These are phyloP conservation scores for Periphyllus acericola DNA, from an alignment of 2,888 invertebrate species.

Conservation along the genomic window DNA sequence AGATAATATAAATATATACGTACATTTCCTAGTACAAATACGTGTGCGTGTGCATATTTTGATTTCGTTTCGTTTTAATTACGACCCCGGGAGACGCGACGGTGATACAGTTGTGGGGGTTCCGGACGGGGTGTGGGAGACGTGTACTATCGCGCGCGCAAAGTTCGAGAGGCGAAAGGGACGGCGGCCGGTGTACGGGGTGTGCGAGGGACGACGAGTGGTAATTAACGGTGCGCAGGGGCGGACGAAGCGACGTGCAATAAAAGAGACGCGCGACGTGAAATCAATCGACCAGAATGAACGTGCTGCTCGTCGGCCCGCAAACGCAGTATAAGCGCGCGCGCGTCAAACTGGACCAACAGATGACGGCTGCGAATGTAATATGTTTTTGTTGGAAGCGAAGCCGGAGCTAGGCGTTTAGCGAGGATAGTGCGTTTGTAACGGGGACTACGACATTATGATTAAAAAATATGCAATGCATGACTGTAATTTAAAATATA, in stretches of 20 bases:
- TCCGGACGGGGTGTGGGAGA: not conserved
- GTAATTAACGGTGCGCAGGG: not conserved
- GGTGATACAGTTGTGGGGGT: not conserved
- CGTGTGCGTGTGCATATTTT: not conserved
- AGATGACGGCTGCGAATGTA: not conserved
- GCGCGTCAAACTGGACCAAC: not conserved
- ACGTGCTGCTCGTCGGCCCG: not conserved
- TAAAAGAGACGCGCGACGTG: not conserved
- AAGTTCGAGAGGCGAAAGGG: not conserved
- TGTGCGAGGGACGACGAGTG: not conserved
- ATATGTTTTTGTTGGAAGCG: not conserved
- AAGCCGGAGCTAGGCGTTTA: not conserved
- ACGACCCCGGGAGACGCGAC: not conserved
- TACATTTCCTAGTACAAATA: not conserved
- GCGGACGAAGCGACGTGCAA: not conserved
- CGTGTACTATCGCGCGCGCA: not conserved
- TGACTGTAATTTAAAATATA: too few relatives aligned
- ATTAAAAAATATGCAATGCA: too few relatives aligned
- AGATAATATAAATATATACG: not conserved
- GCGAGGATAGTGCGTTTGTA: too few relatives aligned
- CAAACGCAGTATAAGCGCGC: not conserved
- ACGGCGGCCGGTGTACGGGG: not conserved
- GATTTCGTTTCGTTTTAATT: conserved; percentile 41
- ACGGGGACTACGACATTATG: too few relatives aligned
- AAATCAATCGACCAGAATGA: not conserved